Evolutionary conservation across 1,140 invertebrate genomes (phyloP), one percentile per base, ranked within the genome.

Genomic region (Cydia amplana): DNA sequence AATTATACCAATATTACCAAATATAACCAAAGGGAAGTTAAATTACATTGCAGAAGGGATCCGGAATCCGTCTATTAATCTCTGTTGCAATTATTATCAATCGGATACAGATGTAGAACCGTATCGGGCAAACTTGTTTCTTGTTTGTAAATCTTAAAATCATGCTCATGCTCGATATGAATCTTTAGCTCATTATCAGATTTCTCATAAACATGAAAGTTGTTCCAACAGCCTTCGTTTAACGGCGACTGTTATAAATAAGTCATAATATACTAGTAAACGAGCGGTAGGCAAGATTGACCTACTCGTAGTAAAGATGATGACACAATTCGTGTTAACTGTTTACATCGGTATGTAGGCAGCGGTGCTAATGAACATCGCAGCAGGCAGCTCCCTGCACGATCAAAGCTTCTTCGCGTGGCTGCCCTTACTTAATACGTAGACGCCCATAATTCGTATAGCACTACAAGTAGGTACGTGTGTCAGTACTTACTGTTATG

Each of bases 381-480:
- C 5, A 40, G 20, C 10, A 73, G 20, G 55, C 16, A 65, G 63
- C 64, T 14, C 64, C 20, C 65, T 70, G 65, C 65, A 43, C 32
- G 65, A 70, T 70, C 65, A 70, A 70, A 70, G 65, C 65, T n/a
- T 70, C 32, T 70, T 73, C 72, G 46, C 72, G 43, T 73, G 72
- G 72, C 72, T 46, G 73, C 73, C 28, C 73, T 46, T 70, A 70
- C 65, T 70, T 70, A 70, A 70, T 40, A 23, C n/a, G 65, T 36
- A 70, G 65, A 70, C 36, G n/a, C 32, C 65, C 65, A 40, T 70
- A 70, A 36, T 40, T 70, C 32, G 32, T 70, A 70, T 70, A 60
- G 20, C 55, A 60, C 32, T 16, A 63, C 28, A 32, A 14, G 49
- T n/a, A 16, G 32, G 28, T 36, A 36, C 32, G 16, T 43, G 32